Conservation (phyloP, 1,140 invertebrate genomes). For the Oedothorax gibbosus region DNA sequence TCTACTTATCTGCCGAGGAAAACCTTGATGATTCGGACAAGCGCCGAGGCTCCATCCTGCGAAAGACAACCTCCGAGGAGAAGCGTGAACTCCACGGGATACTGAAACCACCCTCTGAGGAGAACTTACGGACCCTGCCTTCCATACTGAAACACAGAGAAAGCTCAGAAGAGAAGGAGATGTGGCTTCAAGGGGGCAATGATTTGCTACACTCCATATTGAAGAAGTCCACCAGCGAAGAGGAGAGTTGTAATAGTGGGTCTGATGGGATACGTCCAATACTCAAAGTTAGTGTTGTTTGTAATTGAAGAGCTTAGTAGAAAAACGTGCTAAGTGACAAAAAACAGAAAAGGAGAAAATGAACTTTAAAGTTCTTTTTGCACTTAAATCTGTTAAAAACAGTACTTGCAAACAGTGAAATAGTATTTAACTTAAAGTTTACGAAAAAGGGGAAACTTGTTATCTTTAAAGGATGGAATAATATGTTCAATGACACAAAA, state of each 20-base stretch:
- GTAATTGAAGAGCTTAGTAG: too few relatives aligned
- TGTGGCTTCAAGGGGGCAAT: slow-evolving; percentile 36
- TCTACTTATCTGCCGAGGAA: slow-evolving; percentile 39
- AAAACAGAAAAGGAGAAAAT: too few relatives aligned
- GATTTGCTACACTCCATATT: slow-evolving; percentile 42
- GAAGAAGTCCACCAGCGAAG: slow-evolving; percentile 57
- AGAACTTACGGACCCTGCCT: slow-evolving; percentile 31
- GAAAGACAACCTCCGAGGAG: slow-evolving; percentile 31
- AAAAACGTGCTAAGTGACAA: too few relatives aligned
- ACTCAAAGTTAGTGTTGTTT: slow-evolving; percentile 26
- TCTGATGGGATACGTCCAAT: slow-evolving; percentile 56
- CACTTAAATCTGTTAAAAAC: too few relatives aligned
- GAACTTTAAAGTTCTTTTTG: too few relatives aligned
- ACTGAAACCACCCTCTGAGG: slow-evolving; percentile 32
- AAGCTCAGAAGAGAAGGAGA: slow-evolving; percentile 54
- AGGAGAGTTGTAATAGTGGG: slow-evolving; percentile 54
- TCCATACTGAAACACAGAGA: slow-evolving; percentile 55
- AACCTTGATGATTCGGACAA: slow-evolving; percentile 40
- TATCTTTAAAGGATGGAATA: too few relatives aligned
- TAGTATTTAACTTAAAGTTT: too few relatives aligned
- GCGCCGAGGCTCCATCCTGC: slow-evolving; percentile 39
- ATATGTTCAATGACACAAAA: too few relatives aligned
- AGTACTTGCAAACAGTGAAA: too few relatives aligned
- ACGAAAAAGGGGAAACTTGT: too few relatives aligned
- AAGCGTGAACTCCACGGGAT: slow-evolving; percentile 48